Base-by-base conservation (phyloP, 2,113 vertebrate genomes). In the Odontesthes bonariensis region DNA sequence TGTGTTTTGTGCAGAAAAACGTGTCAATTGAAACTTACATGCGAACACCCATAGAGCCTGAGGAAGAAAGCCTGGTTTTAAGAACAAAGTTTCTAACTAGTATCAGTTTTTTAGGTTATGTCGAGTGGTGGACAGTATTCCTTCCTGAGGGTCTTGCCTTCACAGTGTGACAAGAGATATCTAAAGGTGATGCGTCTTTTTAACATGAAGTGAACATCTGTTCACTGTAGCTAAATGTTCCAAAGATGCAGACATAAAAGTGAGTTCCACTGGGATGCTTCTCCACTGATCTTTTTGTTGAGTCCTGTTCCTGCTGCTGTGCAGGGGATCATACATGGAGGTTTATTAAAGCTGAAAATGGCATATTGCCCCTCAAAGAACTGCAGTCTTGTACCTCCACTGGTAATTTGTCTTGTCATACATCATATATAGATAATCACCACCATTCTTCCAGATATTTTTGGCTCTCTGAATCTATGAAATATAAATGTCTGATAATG, bases 401-500 rank as follows among this genome's bases (percentile, higher is more conserved):
- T 2, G 22, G 0, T 52, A 1, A 42, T 58, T 31, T 17, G 60
- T 61, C 33, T 56, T 16, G 31, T 57, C 60, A 51, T 70, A 11
- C 8, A n/a, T 68, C 6, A 19, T 47, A n/a, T 33, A 44, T 46
- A 69, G 55, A 70, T 66, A 49, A 46, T 60, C 14, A 1, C 2
- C 35, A 20, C 42, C 14, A 66, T 10, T 58, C 69, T 65, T 44
- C 14, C 17, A 14, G 12, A 46, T 69, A 49, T 68, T 71, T 72
- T 51, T 73, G 77, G 5, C 55, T 58, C 6, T 19, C 16, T 53
- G 4, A 68, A 71, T 67, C 33, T 19, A 44, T 76, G 20, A 76
- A 73, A 76, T 76, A 76, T 73, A 42, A 73, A 69, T 51, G 11
- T 74, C 20, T 80, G 57, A 60, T 71, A 68, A 70, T 81, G 55